Evolutionary conservation across 2,113 vertebrate species (phyloP), one percentile per base, ranked within the genome.

Genomic region (Brachypodius melanocephalos): DNA sequence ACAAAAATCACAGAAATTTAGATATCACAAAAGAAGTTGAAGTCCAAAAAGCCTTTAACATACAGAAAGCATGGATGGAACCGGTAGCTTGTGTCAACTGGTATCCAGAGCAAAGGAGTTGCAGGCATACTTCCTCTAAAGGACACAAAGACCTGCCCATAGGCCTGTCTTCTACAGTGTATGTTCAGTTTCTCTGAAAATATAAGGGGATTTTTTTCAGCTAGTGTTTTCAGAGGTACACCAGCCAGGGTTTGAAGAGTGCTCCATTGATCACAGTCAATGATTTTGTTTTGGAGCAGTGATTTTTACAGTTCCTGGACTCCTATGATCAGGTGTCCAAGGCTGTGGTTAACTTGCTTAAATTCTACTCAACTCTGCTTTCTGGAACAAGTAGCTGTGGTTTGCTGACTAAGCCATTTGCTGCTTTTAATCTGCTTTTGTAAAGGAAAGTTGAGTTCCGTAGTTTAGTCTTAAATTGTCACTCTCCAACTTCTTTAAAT

Each of bases 381-480:
- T 63, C 54, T 85, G 83, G 74, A 94, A 31, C 16, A 73, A 81
- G 55, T 46, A 88, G 66, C 80, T 86, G 66, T 95, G 80, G 86
- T 94, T 97, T 96, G 67, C 95, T 96, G 92, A 94, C 94, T 93
- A 77, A 96, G 82, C 59, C 12, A 1, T 87, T 86, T 78, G 28
- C 77, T 84, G 43, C 3, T 96, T 93, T 85, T 77, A 92, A 78
- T 93, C 69, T 88, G 63, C 59, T 93, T 79, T 94, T 75, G 62
- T 88, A 89, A 93, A 89, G 82, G 65, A 91, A 97, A 96, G 68
- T 79, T 90, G 52, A 86, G 55, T 83, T 97, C 90, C 75, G 87
- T 24, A 77, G 65, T 31, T 82, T 52, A 89, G 57, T 48, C 52
- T 94, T 51, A 79, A 96, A 92, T 78, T 55, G 22, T 54, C 26